Evolutionary conservation across 2,113 vertebrate species (phyloP).

Genomic region (Loxodonta africana): DNA sequence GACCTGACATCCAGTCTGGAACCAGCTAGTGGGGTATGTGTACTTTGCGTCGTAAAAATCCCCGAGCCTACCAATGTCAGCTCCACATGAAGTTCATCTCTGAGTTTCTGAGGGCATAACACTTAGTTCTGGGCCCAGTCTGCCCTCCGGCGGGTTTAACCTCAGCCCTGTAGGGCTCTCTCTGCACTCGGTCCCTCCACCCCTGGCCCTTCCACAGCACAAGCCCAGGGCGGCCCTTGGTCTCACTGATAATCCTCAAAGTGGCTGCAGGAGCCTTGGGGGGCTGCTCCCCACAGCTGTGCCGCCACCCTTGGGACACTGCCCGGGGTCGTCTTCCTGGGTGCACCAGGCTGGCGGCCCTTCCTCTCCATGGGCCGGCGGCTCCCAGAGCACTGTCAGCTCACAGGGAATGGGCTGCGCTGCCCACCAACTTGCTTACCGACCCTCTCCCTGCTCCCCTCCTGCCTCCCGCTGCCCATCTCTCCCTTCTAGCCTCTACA

Average conservation of each 20-base stretch:
- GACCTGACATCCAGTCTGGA: neutral
- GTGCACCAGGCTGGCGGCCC: neutral
- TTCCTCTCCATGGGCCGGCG: neutral
- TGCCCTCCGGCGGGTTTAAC: too few species aligned
- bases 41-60: neutral
- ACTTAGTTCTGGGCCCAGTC: too few species aligned
- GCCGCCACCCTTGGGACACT: neutral
- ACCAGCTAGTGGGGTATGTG: neutral
- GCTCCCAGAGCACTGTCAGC: neutral
- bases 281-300: neutral
- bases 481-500: neutral
- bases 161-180: neutral
- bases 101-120: too few species aligned
- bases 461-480: neutral
- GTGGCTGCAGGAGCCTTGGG: neutral
- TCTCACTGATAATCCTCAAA: rapidly evolving
- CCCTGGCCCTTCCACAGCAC: neutral
- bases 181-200: neutral
- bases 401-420: too few species aligned
- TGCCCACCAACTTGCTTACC: neutral
- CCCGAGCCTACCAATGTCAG: neutral
- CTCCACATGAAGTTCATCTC: neutral
- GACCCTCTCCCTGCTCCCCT: too few species aligned
- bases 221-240: neutral
- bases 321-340: neutral